Conservation (phyloP, 2,888 invertebrate genomes). For the Cephus rjabovi region DNA sequence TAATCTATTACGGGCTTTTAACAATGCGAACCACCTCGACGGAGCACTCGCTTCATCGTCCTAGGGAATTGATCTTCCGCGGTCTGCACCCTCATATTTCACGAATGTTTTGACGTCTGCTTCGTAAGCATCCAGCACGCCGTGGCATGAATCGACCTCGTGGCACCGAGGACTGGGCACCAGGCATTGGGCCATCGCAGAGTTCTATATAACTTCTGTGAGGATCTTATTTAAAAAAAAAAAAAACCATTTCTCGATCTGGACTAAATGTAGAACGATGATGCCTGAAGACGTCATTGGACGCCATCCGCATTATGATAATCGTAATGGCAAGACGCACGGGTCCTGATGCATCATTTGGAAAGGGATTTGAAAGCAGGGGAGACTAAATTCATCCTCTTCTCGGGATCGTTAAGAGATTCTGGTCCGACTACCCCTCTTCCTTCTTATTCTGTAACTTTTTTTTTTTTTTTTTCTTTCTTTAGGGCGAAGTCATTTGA, state of each 20-base stretch:
- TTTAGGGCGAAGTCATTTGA: slow-evolving; percentile 47
- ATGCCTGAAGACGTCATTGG: not conserved
- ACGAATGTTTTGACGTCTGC: slow-evolving; percentile 61
- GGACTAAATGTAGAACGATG: not conserved
- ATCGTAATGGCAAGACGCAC: not conserved
- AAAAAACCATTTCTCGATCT: not conserved
- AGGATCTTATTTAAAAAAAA: not conserved
- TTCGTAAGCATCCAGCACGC: slow-evolving; percentile 41
- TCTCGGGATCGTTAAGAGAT: slow-evolving; percentile 11
- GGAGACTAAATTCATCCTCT: not conserved
- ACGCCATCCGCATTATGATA: not conserved
- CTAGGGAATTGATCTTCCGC: slow-evolving; percentile 56
- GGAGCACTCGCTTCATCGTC: slow-evolving; percentile 39
- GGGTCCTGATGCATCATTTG: not conserved
- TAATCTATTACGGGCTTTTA: slow-evolving; percentile 65
- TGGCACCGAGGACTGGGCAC: not conserved
- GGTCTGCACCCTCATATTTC: slow-evolving; percentile 58
- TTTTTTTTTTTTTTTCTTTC: not conserved
- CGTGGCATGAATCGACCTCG: not conserved
- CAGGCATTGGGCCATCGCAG: not conserved
- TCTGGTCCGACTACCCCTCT: slow-evolving; percentile 26
- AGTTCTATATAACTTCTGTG: not conserved
- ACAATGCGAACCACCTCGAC: slow-evolving; percentile 54
- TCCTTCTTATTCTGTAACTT: slow-evolving; percentile 16
- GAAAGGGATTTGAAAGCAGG: not conserved